Evolutionary conservation across 2,113 vertebrate genomes (phyloP).

Genomic region (Limanda limanda): DNA sequence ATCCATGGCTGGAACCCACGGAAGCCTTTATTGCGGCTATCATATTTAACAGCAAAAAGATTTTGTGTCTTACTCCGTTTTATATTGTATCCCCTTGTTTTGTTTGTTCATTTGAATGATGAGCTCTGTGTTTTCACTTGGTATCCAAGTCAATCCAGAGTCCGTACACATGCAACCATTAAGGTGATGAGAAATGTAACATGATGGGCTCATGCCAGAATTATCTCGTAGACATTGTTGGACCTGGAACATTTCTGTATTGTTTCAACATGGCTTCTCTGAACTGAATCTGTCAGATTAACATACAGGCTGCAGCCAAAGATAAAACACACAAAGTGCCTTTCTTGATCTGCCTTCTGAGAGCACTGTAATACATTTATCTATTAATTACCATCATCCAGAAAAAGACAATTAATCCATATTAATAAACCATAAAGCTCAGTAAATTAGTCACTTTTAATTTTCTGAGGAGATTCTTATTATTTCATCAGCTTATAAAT

Average conservation of each 20-base stretch:
- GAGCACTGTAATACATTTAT: background rate
- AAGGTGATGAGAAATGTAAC: too few species aligned
- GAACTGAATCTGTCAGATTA: too few species aligned
- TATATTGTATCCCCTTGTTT: background rate
- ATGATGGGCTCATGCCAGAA: too few species aligned
- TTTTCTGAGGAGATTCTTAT: background rate
- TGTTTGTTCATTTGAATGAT: background rate
- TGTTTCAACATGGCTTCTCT: too few species aligned
- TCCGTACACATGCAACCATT: too few species aligned
- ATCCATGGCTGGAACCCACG: background rate
- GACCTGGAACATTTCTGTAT: too few species aligned
- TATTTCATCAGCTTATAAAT: background rate
- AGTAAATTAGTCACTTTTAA: background rate
- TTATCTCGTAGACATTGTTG: too few species aligned
- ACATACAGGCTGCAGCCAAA: background rate
- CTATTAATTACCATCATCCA: background rate
- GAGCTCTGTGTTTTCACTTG: background rate
- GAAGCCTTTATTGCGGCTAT: constrained; percentile 16
- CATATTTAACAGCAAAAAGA: background rate
- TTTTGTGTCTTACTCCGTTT: background rate
- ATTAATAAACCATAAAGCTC: background rate
- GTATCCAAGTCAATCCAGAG: too few species aligned
- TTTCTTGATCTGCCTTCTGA: background rate
- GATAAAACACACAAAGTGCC: background rate
- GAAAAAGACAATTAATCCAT: background rate